These are phyloP conservation scores for Tetraodon nigroviridis DNA, from an alignment of 2,113 vertebrate species.

Conservation along the genomic window DNA sequence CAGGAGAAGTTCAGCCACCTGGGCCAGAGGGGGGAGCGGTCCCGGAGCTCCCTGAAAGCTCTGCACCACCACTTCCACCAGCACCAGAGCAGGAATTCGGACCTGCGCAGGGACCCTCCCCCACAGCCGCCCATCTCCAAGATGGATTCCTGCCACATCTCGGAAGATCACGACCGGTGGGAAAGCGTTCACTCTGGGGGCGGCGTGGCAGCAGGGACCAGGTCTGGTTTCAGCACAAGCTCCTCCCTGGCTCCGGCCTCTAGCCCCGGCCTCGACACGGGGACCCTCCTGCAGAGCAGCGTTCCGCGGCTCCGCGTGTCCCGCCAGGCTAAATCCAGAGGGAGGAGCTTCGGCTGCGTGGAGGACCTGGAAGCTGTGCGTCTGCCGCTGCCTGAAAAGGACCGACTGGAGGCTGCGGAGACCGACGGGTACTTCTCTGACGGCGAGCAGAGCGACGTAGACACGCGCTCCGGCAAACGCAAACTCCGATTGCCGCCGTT, in stretches of 20 bases:
- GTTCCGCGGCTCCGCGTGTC: constrained; percentile 75
- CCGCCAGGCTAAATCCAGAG: constrained; percentile 78
- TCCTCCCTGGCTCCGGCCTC: constrained; percentile 56
- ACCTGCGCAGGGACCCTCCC: constrained; percentile 57
- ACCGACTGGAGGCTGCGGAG: constrained; percentile 78
- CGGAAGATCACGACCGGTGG: constrained; percentile 58
- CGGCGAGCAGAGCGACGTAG: constrained; percentile 87
- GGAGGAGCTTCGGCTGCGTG: constrained; percentile 53
- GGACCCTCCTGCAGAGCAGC: constrained; percentile 63
- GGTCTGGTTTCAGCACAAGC: constrained; percentile 37
- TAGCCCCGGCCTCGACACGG: constrained; percentile 69
- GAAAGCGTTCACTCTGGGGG: constrained; percentile 14
- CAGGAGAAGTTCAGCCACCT: constrained; percentile 42
- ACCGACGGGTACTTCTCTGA: constrained; percentile 92
- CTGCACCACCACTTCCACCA: constrained; percentile 51
- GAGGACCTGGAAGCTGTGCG: constrained; percentile 17
- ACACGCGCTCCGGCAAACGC: constrained; percentile 70
- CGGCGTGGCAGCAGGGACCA: constrained; percentile 37
- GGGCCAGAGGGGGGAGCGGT: constrained; percentile 48
- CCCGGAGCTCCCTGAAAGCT: constrained; percentile 43
- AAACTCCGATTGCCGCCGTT: constrained; percentile 78
- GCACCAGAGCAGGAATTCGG: constrained; percentile 55
- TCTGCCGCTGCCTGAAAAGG: constrained; percentile 58
- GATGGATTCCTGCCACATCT: constrained; percentile 78
- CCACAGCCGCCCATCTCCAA: constrained; percentile 78